A percentile compares a stretch with the other conserved stretches of the same genome.
Conservation (phyloP, 2,888 invertebrate genomes). For the Metallyticus violacea region DNA sequence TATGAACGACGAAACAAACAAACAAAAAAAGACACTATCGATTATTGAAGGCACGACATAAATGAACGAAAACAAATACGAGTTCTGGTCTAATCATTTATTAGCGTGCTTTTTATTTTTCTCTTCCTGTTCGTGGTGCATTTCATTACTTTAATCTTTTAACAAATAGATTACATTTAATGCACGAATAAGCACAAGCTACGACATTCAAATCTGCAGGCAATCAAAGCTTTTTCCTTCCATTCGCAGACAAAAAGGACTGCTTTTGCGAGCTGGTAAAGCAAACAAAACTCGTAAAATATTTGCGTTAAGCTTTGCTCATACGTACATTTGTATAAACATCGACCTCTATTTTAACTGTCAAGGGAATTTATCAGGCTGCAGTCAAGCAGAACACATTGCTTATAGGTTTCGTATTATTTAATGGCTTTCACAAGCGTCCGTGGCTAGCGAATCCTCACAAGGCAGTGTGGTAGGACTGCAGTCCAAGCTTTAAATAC, state of each 20-base stretch:
- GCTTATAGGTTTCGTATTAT: background rate
- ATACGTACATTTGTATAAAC: background rate
- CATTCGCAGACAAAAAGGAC: background rate
- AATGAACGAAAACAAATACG: background rate
- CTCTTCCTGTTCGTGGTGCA: background rate
- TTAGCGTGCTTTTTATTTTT: background rate
- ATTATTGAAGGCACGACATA: background rate
- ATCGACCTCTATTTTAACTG: background rate
- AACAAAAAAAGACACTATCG: too few relatives aligned
- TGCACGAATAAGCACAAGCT: background rate
- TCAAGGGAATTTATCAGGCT: background rate
- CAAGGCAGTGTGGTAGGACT: background rate
- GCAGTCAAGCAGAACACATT: background rate
- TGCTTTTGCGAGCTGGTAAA: background rate
- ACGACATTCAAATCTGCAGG: background rate
- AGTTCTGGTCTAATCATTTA: background rate
- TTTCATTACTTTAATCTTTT: background rate
- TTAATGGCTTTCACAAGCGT: background rate
- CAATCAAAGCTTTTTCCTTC: background rate
- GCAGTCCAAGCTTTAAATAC: background rate
- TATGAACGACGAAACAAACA: too few relatives aligned
- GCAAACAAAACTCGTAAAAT: background rate
- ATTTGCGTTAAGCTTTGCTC: background rate
- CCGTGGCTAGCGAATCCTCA: background rate
- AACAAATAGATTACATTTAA: background rate